Evolutionary conservation across 2,797 vertebrate genomes (phyloP).

Genomic region (Lepilemur septentrionalis): DNA sequence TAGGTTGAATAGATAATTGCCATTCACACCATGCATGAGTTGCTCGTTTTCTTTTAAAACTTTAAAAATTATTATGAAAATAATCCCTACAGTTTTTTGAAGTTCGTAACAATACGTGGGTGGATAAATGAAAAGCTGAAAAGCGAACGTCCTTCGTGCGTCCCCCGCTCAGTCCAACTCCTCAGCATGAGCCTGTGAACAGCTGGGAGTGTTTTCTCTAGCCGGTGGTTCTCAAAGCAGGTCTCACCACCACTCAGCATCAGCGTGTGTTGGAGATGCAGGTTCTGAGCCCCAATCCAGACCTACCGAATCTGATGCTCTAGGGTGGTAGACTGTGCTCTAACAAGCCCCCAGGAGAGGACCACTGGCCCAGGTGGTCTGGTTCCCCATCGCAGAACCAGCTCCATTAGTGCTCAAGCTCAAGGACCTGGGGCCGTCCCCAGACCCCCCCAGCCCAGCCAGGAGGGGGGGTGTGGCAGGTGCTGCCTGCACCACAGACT

Average conservation of each 20-base stretch:
- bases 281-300: background rate
- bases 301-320: background rate
- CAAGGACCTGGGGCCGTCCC: no score
- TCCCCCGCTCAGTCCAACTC: background rate
- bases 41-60: slow-evolving; percentile 7
- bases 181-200: fast-evolving
- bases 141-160: background rate
- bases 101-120: background rate
- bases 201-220: background rate
- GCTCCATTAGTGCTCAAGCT: background rate
- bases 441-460: background rate
- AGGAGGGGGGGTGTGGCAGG: background rate
- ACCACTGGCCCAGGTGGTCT: no score
- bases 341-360: background rate
- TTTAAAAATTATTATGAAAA: background rate
- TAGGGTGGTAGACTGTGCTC: background rate
- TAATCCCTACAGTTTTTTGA: background rate
- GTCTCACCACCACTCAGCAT: background rate
- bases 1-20: slow-evolving; percentile 26
- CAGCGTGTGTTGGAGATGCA: background rate
- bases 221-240: background rate
- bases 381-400: background rate
- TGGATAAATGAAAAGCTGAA: background rate
- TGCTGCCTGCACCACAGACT: background rate
- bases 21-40: background rate